Conservation (phyloP, 92 coral and sea anemone genomes). For the Zoanthus gigantus region DNA sequence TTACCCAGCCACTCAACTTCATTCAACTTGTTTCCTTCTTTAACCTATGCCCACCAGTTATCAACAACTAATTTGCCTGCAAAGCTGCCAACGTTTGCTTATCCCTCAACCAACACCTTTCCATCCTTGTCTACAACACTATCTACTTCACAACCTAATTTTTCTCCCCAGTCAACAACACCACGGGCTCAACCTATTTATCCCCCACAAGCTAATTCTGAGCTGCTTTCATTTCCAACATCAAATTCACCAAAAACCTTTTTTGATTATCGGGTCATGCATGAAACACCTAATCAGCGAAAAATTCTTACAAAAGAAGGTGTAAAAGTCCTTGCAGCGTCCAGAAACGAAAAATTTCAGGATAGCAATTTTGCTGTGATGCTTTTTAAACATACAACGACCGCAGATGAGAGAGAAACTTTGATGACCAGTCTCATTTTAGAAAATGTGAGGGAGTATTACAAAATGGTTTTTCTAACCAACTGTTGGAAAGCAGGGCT, state of each 20-base stretch:
- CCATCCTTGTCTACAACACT: background rate
- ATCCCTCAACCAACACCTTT: too few relatives aligned
- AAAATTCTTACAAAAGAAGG: constrained; percentile 10
- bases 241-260: constrained; percentile 1
- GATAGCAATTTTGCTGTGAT: constrained; percentile 4
- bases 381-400: constrained; percentile 4
- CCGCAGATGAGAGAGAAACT: background rate
- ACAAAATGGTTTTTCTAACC: background rate
- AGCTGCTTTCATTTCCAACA: constrained; percentile 2
- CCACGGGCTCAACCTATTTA: constrained; percentile 2
- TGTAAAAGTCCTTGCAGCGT: background rate
- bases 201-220: background rate
- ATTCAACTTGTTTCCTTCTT: background rate
- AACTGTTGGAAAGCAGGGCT: background rate
- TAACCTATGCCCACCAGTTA: background rate
- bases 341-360: constrained; percentile 10
- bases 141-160: background rate
- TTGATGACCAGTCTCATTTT: constrained; percentile 12
- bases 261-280: background rate
- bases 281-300: background rate
- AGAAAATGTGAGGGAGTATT: constrained; percentile 6
- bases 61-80: background rate
- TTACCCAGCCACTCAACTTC: too few relatives aligned
- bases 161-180: background rate
- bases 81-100: too few relatives aligned